Percentiles rank a stretch among this genome's conserved stretches.
Conservation (phyloP, 2,888 invertebrate species). For the Hirtodrosophila trivittata region DNA sequence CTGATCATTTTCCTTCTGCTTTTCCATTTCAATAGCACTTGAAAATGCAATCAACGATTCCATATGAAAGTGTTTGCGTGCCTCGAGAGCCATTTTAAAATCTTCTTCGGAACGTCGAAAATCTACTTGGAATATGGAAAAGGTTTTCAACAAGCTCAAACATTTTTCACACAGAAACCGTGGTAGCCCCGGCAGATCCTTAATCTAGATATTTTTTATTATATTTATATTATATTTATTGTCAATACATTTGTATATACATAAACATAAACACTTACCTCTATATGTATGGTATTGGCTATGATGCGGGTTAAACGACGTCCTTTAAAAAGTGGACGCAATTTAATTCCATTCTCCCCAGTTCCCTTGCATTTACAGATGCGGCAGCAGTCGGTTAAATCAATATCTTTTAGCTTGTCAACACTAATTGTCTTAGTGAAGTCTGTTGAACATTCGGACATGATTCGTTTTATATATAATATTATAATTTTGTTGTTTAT, state of each 20-base stretch:
- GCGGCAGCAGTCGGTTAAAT: slow-evolving; percentile 41
- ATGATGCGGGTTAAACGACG: slow-evolving; percentile 44
- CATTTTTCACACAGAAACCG: slow-evolving; percentile 48
- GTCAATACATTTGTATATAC: not conserved
- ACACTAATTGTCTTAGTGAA: slow-evolving; percentile 11
- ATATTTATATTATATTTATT: too few relatives aligned
- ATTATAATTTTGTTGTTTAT: slow-evolving; percentile 17
- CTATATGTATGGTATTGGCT: slow-evolving; percentile 48
- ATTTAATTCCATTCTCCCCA: slow-evolving; percentile 24
- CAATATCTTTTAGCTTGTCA: slow-evolving; percentile 13
- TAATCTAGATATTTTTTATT: slow-evolving; percentile 23
- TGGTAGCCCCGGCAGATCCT: slow-evolving; percentile 39
- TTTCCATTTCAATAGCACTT: slow-evolving; percentile 27
- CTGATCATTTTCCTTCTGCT: slow-evolving; percentile 26
- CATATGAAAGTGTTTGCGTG: slow-evolving; percentile 22
- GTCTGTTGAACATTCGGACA: slow-evolving; percentile 17
- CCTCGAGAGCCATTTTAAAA: slow-evolving; percentile 32
- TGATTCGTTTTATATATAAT: slow-evolving; percentile 12
- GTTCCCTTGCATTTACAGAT: slow-evolving; percentile 32
- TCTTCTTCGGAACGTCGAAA: slow-evolving; percentile 53
- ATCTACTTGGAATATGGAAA: slow-evolving; percentile 44
- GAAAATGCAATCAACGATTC: slow-evolving; percentile 31
- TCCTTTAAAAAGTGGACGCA: slow-evolving; percentile 46
- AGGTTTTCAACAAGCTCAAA: slow-evolving; percentile 24
- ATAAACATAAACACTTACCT: slow-evolving; percentile 18